phyloP scores from a whole-genome alignment of 2,113 vertebrate species.

The Eptesicus fuscus region DNA sequence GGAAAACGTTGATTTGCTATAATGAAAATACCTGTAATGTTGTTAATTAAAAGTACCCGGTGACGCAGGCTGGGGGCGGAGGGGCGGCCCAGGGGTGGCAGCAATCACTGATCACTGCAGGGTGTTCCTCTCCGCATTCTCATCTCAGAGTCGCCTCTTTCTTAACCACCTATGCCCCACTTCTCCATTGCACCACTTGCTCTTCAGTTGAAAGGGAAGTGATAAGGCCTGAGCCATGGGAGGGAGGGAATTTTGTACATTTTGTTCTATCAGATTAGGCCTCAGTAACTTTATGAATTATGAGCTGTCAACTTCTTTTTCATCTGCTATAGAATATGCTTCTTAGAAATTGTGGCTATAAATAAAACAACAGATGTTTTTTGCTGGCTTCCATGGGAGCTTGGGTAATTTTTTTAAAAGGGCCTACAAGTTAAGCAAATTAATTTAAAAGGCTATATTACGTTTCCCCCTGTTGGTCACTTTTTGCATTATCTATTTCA shows the following conservation, averaged over 20 bases:
- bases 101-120: not conserved
- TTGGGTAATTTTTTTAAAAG: constrained; percentile 65
- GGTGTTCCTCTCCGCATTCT: constrained; percentile 10
- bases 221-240: constrained; percentile 66
- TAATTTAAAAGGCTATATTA: constrained; percentile 47
- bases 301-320: constrained; percentile 83
- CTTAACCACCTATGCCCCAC: constrained; percentile 44
- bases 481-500: constrained; percentile 51
- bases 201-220: constrained; percentile 71
- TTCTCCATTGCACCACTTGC: not conserved
- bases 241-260: constrained; percentile 79
- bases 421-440: constrained; percentile 51
- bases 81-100: not conserved
- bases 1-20: not conserved
- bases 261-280: constrained; percentile 84
- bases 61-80: not conserved
- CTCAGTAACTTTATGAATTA: constrained; percentile 83
- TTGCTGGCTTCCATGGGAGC: constrained; percentile 79
- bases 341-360: constrained; percentile 87
- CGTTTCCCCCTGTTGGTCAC: constrained; percentile 75
- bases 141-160: not conserved
- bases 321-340: constrained; percentile 84
- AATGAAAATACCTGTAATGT: not conserved
- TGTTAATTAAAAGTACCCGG: constrained; percentile 29
- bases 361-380: constrained; percentile 88